Conservation (phyloP, 1,140 invertebrate genomes). For the Holotrichia oblita region DNA sequence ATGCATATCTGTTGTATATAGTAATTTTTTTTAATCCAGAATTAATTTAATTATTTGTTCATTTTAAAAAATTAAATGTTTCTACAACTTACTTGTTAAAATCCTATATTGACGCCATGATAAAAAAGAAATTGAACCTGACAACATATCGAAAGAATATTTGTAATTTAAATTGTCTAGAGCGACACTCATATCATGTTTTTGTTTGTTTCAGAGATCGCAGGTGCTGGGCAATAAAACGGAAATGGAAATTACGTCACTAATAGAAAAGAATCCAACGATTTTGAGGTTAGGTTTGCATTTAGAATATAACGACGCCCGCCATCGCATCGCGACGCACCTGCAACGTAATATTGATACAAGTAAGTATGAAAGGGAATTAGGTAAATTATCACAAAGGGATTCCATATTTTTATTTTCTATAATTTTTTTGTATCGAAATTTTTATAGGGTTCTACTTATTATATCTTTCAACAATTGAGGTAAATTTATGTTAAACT, state of each 20-base stretch:
- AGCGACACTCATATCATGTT: neutral
- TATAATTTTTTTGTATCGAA: neutral
- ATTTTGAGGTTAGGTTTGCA: constrained; percentile 91
- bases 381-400: neutral
- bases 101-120: too few species aligned
- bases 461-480: neutral
- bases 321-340: constrained; percentile 90
- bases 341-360: constrained; percentile 96
- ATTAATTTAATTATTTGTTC: too few species aligned
- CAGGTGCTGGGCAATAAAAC: constrained; percentile 96
- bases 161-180: too few species aligned
- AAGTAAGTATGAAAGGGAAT: constrained; percentile 74
- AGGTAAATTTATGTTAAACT: constrained; percentile 23
- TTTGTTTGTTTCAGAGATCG: constrained; percentile 77
- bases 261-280: constrained; percentile 93
- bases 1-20: too few species aligned
- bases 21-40: too few species aligned
- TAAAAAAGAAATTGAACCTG: too few species aligned
- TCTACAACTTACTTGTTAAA: too few species aligned
- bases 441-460: constrained; percentile 28
- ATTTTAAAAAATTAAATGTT: too few species aligned
- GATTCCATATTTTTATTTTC: constrained; percentile 5
- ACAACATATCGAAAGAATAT: too few species aligned
- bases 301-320: constrained; percentile 95
- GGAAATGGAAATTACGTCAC: constrained; percentile 96